Conservation (phyloP, 2,888 invertebrate species). For the Agrilus biguttatus region DNA sequence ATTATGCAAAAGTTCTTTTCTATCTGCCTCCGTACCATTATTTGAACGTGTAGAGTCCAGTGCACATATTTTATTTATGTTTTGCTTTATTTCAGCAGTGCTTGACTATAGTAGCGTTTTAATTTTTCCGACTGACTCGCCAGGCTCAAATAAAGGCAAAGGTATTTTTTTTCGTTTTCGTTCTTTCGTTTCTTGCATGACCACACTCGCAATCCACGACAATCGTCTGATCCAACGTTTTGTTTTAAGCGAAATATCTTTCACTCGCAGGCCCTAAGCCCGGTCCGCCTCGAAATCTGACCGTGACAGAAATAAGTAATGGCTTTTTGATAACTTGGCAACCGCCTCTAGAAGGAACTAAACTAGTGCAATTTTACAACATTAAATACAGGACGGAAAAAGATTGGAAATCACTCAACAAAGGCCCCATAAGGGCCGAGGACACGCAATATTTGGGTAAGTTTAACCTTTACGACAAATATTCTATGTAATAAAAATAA, state of each 20-base stretch:
- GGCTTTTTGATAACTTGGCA: constrained; percentile 87
- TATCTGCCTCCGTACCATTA: too few species aligned
- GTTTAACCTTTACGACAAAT: too few species aligned
- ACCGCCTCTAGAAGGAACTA: constrained; percentile 65
- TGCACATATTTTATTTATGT: background rate
- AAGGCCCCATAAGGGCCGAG: constrained; percentile 76
- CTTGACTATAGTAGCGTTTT: constrained; percentile 53
- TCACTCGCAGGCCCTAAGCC: constrained; percentile 69
- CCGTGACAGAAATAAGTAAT: constrained; percentile 77
- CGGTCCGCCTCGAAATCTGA: constrained; percentile 78
- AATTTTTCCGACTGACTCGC: constrained; percentile 62
- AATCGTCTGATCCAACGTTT: background rate
- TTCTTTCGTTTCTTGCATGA: constrained; percentile 2
- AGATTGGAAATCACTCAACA: constrained; percentile 77
- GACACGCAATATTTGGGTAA: constrained; percentile 77
- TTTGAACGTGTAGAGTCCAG: too few species aligned
- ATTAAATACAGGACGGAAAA: constrained; percentile 86
- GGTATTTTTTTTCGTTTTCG: constrained; percentile 36
- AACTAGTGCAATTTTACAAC: constrained; percentile 75
- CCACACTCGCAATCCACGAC: background rate
- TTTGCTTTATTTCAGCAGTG: constrained; percentile 47
- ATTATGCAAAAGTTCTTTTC: too few species aligned
- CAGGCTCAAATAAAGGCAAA: constrained; percentile 54
- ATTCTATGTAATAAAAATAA: too few species aligned
- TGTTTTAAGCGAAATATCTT: constrained; percentile 5